Base-by-base conservation (phyloP, 2,888 invertebrate genomes). In the Cataglyphis rosenhaueri region DNA sequence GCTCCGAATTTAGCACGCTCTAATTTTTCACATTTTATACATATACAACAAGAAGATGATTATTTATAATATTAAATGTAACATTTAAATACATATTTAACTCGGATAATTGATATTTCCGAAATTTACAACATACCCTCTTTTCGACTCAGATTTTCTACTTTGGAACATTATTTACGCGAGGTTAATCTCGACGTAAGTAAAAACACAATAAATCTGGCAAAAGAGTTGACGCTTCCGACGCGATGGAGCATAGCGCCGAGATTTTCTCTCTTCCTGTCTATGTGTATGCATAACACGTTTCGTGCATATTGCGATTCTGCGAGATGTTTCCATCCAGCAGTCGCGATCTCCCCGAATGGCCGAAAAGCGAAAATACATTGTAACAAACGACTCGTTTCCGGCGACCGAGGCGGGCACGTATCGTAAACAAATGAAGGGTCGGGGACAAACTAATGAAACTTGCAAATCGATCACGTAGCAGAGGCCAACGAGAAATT, bases 241-340 rank as follows among this genome's bases (percentile, higher is more conserved):
- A 79, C 55, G 66, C 64, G 83, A 71, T 83, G n/a, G 70, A 89
- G 59, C 32, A 86, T 81, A 82, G 71, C 68, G 41, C 62, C 64
- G 32, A 61, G 82, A 85, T 85, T 87, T 85, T 83, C 81, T 87
- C 87, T 88, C 85, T 86, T 84, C 64, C 76, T 48, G 32, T 12
- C 55, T 59, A 41, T 64, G 65, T 68, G 64, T 68, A 86, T 85
- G 88, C 87, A 75, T 81, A 55, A 83, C 89, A 90, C 89, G 88
- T 90, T 75, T 8, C 38, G 64, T 57, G 85, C 86, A 90, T 90
- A 90, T 87, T 90, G 90, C 89, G 90, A 85, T 86, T 83, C 68
- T 29, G 25, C 75, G 59, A 65, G 38, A 79, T 64, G 81, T 79
- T 86, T 41, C 71, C 41, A 48, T 52, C 64, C 66, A 66, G 87